Percentiles rank a stretch among this genome's conserved stretches.
Conservation (phyloP, 2,888 invertebrate species). For the Apodemia zela region DNA sequence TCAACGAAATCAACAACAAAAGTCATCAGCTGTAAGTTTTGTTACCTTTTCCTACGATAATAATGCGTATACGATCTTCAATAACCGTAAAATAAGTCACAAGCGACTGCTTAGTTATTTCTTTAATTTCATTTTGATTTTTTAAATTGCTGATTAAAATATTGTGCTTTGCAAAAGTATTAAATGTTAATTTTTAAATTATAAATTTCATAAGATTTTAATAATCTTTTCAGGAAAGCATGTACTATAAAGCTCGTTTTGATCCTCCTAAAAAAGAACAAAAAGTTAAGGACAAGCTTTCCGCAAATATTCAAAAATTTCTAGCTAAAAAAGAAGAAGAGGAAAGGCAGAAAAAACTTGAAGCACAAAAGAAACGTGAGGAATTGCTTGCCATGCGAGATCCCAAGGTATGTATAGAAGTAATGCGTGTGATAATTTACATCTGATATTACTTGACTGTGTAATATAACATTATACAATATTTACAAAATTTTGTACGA, state of each 20-base stretch:
- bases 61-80: neutral
- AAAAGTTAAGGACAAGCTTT: slow-evolving; percentile 83
- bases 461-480: too few relatives aligned
- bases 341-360: slow-evolving; percentile 82
- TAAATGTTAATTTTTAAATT: too few relatives aligned
- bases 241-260: slow-evolving; percentile 88
- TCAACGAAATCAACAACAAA: slow-evolving; percentile 76
- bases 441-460: too few relatives aligned
- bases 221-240: slow-evolving; percentile 47
- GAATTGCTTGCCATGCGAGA: slow-evolving; percentile 84
- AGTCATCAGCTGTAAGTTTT: slow-evolving; percentile 72
- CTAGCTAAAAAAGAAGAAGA: slow-evolving; percentile 90
- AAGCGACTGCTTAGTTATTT: neutral
- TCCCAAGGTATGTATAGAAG: slow-evolving; percentile 67
- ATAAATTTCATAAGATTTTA: neutral
- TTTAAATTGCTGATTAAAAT: too few relatives aligned
- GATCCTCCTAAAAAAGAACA: slow-evolving; percentile 90
- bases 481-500: too few relatives aligned
- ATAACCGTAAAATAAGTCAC: neutral
- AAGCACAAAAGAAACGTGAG: slow-evolving; percentile 83
- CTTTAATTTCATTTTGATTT: too few relatives aligned
- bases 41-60: slow-evolving; percentile 33
- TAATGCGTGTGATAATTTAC: too few relatives aligned
- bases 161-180: too few relatives aligned
- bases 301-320: slow-evolving; percentile 91